A percentile compares a stretch with the other conserved stretches of the same genome.
These are phyloP conservation scores for Loriculus beryllinus DNA, from an alignment of 2,797 vertebrate genomes.

Conservation along the genomic window DNA sequence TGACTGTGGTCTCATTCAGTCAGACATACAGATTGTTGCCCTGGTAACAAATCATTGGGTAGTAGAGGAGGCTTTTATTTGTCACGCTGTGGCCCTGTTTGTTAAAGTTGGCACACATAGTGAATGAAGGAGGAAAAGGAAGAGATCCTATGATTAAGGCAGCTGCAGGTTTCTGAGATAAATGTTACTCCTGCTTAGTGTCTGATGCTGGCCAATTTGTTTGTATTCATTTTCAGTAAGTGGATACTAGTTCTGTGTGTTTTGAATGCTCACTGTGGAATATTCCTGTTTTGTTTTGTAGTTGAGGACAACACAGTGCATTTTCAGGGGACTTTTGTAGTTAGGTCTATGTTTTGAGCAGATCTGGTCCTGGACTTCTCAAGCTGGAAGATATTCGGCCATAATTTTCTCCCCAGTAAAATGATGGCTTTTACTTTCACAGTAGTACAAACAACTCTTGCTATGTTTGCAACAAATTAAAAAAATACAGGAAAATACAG, in stretches of 20 bases:
- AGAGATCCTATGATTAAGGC: not conserved
- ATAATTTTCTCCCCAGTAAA: not conserved
- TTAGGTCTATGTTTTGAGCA: not conserved
- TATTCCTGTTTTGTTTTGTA: not conserved
- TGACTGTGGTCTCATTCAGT: not conserved
- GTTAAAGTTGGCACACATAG: not conserved
- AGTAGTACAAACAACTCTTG: not conserved
- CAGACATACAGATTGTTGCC: not conserved
- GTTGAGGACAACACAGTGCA: not conserved
- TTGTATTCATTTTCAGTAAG: not conserved
- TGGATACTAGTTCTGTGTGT: not conserved
- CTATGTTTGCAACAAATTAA: not conserved
- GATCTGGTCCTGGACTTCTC: not conserved
- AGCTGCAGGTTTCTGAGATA: not conserved
- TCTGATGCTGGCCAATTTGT: not conserved
- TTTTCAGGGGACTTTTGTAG: not conserved
- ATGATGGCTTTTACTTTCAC: not conserved
- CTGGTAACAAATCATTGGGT: not conserved
- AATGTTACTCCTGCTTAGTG: not conserved
- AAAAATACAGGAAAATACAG: not conserved
- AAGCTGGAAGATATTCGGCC: not conserved
- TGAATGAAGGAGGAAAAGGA: not conserved
- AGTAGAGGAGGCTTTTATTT: conserved; percentile 14
- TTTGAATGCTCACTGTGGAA: not conserved
- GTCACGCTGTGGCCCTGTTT: not conserved